Evolutionary conservation across 2,797 vertebrate species (phyloP), one percentile per base, ranked within the genome.

Genomic region (Phataginus tetradactyla): DNA sequence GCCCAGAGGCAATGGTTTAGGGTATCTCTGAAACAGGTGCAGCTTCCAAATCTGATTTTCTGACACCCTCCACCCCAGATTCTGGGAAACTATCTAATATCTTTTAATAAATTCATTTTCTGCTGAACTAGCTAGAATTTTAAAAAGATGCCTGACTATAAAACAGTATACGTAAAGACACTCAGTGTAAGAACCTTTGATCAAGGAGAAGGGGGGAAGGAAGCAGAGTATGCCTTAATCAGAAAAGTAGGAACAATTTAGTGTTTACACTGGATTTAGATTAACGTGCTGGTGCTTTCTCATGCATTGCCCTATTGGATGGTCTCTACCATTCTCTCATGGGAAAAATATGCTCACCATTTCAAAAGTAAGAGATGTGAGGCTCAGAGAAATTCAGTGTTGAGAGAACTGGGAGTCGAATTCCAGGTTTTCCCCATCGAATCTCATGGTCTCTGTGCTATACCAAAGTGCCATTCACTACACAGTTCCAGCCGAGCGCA

Each of bases 111-210:
- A 74, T 86, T 75, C 11, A 7, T 71, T 86, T 77, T 51, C 37
- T 79, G 23, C 42, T 86, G 79, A 93, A 69, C 34, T 32, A 74
- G 37, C 15, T 94, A 23, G 17, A 85, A 57, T 95, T 88, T 94
- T 32, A 71, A 71, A 86, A 77, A 66, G 39, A 78, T 66, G 17
- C 1, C 21, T 39, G 6, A 69, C 27, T 71, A 11, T 83, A 49
- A 91, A 86, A 42, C 20, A 57, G 8, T 72, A 7, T 34, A 42
- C 78, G n/a, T 80, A 21, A 32, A 72, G 23, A 23, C 3, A 34
- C 13, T 66, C 68, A 32, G 18, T 74, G 5, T 34, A 87, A 87
- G 64, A 74, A 49, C 34, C n/a, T 49, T 45, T 32, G 66, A 32
- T 86, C 53, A 71, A 59, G 25, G 23, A 51, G 17, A 61, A 88